phyloP scores from a whole-genome alignment of 2,113 vertebrate genomes.

The Mormyrus lacerda region DNA sequence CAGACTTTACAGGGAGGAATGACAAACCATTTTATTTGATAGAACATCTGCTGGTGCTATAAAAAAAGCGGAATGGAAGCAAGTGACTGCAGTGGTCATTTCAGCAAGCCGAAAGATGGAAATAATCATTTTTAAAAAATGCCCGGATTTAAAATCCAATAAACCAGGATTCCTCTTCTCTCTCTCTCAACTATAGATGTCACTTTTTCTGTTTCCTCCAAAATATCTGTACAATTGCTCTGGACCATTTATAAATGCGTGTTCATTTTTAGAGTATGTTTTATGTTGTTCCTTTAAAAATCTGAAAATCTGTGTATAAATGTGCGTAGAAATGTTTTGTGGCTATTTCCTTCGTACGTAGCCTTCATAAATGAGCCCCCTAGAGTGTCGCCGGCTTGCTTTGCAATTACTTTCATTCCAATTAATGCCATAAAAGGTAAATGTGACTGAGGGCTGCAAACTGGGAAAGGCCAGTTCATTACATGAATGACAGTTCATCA shows the following conservation, averaged over 20 bases:
- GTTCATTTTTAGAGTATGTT: too few species aligned
- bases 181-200: background rate
- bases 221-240: background rate
- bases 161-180: background rate
- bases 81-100: background rate
- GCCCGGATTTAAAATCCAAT: background rate
- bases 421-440: background rate
- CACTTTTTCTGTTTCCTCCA: background rate
- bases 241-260: too few species aligned
- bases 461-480: background rate
- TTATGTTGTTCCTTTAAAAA: too few species aligned
- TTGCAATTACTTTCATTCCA: background rate
- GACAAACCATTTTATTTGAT: background rate
- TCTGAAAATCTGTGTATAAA: background rate
- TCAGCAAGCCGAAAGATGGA: background rate
- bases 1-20: background rate
- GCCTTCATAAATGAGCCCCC: too few species aligned
- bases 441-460: background rate
- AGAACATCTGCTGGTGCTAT: background rate
- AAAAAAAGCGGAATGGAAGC: background rate
- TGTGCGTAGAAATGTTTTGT: too few species aligned
- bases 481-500: too few species aligned
- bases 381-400: too few species aligned
- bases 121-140: background rate
- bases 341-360: too few species aligned